Evolutionary conservation across 2,888 invertebrate genomes (phyloP), one percentile per base, ranked within the genome.

Genomic region (Thecophora atra): DNA sequence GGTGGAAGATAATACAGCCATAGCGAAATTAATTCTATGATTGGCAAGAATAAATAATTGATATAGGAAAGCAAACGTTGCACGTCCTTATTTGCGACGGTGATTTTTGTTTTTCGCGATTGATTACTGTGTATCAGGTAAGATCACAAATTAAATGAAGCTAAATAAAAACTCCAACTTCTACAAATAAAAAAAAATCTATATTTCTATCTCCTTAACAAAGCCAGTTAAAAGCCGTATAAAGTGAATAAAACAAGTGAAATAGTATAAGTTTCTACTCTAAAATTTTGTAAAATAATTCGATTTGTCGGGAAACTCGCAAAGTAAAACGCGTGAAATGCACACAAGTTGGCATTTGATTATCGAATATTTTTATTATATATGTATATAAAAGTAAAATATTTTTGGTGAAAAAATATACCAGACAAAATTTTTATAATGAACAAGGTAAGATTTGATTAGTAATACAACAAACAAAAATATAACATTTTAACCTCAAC

Each of bases 361-460:
- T 44, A 44, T 63, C 44, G 42, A 26, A n/a, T 42, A 19, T 44
- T 63, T 44, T 63, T 63, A 19, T 44, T 19, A 19, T 44, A 42
- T 5, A 11, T 44, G 19, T 19, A 37, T 19, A 42, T 4, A 21
- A 63, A 21, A 63, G 7, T 51, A n/a, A 26, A 21, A 58, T 56
- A 56, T 56, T 56, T 56, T 56, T 68, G 42, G 68, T 68, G 68
- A 68, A 65, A n/a, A 65, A 68, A 42, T 68, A 42, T 58, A 30
- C 68, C 30, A 37, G 24, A 58, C 56, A 56, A 68, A 68, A 68
- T 68, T 56, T 58, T 15, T 68, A 58, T 42, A 68, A 68, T 68
- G 68, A 26, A 56, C 56, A 68, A 68, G 68, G 68, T 68, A 68
- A 68, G 68, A 68, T 37, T 56, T 68, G 24, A 68, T 15, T 56